Base-by-base conservation (phyloP, 2,113 vertebrate genomes). In the Gobius niger region DNA sequence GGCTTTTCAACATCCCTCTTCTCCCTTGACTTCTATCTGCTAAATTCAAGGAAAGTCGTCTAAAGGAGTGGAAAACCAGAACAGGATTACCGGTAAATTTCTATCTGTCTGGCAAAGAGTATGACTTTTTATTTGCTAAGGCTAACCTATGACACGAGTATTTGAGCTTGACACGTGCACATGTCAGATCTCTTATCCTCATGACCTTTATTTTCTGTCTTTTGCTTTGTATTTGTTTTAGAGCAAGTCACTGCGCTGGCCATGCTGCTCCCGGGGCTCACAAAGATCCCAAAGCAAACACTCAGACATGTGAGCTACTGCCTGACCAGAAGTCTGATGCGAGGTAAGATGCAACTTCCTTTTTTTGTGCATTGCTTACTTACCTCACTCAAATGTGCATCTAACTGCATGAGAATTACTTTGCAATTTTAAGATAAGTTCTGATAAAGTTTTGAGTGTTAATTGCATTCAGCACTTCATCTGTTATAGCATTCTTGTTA, bases 241-340 rank as follows among this genome's bases (percentile, higher is more conserved):
- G 42, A 53, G 47, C 47, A 74, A 67, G 19, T 18, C 13, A 59
- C 18, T 44, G 60, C 63, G 73, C 1, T 63, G 51, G 73, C 61
- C 63, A 88, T 91, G 88, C 63, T 91, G 82, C 75, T 90, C 51
- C 74, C 8, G 18, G 85, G 85, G 52, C 71, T 92, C 24, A 63
- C 62, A 68, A 64, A 75, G 68, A 73, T 72, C 56, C 66, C 64
- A 0, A 41, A 40, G 75, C 77, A 68, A 15, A 44, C 82, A 42
- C 67, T 24, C 46, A 76, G 79, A 75, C 70, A 71, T 10, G 16
- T 70, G 2, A 67, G 54, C 64, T 63, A 61, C 53, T 24, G 65
- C 12, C 61, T 87, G 57, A 16, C 18, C 77, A 78, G 85, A 70
- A 61, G 71, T 3, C 70, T 75, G 44, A 85, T 76, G 63, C 80